phyloP scores from a whole-genome alignment of 2,797 vertebrate species.

The Philypnodon macrostomus region DNA sequence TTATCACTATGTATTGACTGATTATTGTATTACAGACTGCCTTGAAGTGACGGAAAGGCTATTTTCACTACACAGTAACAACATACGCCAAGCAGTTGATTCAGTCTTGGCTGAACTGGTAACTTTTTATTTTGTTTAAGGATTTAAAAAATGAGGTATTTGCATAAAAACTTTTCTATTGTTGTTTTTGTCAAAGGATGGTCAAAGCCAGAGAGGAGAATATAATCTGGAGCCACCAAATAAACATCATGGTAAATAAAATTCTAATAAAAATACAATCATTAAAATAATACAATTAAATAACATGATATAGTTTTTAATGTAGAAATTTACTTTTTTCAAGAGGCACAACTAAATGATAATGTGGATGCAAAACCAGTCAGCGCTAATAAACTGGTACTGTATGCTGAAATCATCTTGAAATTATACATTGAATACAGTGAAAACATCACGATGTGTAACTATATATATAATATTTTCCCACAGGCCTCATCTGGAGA shows the following conservation, averaged over 20 bases:
- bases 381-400: not conserved
- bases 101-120: slow-evolving; percentile 51
- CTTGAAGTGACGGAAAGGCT: slow-evolving; percentile 28
- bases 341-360: not conserved
- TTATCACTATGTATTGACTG: too few relatives aligned
- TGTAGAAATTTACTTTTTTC: not conserved
- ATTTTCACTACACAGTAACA: slow-evolving; percentile 20
- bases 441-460: not conserved
- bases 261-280: not conserved
- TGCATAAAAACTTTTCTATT: too few relatives aligned
- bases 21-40: slow-evolving; percentile 45
- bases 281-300: not conserved
- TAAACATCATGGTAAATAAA: not conserved
- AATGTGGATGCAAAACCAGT: not conserved
- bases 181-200: slow-evolving; percentile 8
- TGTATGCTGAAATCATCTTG: not conserved
- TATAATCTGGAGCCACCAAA: not conserved
- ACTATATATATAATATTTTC: not conserved
- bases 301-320: too few relatives aligned
- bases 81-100: slow-evolving; percentile 32
- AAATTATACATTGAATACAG: not conserved
- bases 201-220: not conserved
- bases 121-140: not conserved
- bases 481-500: slow-evolving; percentile 3
- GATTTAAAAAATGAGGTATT: too few relatives aligned